Evolutionary conservation across 2,113 vertebrate genomes (phyloP).

Genomic region (Apteryx mantelli): DNA sequence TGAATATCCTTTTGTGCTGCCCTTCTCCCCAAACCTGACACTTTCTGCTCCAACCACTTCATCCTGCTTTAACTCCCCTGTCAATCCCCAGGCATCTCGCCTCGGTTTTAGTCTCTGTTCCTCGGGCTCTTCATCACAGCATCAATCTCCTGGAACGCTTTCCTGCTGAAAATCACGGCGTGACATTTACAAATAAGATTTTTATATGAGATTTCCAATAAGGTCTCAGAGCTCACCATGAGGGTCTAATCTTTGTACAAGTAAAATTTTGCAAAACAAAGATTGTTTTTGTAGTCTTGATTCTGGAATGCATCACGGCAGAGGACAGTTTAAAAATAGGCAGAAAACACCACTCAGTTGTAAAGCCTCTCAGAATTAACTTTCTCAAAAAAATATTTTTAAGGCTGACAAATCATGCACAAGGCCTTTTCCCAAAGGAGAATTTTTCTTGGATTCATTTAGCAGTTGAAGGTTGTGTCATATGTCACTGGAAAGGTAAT

Average conservation of each 20-base stretch:
- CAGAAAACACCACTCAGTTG: not conserved
- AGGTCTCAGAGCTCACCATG: not conserved
- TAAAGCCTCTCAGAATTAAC: conserved; percentile 55
- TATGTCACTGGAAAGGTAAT: conserved; percentile 69
- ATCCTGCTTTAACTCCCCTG: conserved; percentile 20
- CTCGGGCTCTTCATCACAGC: not conserved
- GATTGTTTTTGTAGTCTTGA: not conserved
- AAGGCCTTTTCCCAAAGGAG: conserved; percentile 53
- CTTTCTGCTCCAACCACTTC: conserved; percentile 10
- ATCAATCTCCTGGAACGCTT: conserved; percentile 13
- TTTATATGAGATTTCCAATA: conserved; percentile 39
- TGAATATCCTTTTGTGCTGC: not conserved
- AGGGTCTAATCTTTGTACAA: not conserved
- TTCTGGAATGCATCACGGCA: conserved; percentile 30
- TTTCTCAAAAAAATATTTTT: conserved; percentile 41
- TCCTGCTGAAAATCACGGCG: not conserved
- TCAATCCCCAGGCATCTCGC: not conserved
- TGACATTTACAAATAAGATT: conserved; percentile 46
- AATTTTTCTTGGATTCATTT: conserved; percentile 65
- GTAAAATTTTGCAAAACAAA: not conserved
- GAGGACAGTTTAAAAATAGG: conserved; percentile 22
- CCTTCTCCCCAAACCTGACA: not conserved
- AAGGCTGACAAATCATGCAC: conserved; percentile 51
- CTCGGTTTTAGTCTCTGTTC: not conserved
- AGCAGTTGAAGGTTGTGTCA: conserved; percentile 58